phyloP scores from a whole-genome alignment of 2,113 vertebrate genomes.

The Lonchura striata region DNA sequence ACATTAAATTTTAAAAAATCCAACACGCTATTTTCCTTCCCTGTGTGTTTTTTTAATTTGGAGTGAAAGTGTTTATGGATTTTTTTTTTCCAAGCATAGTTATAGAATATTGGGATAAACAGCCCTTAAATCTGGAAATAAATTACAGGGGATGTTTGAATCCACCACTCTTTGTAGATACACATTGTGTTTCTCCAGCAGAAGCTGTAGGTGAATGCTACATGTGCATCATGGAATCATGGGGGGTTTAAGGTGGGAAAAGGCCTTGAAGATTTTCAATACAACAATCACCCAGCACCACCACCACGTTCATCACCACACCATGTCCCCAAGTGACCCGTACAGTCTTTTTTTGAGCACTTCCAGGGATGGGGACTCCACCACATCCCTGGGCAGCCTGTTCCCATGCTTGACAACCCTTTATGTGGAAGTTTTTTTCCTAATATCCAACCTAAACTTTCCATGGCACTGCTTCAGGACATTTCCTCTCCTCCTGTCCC shows the following conservation, averaged over 20 bases:
- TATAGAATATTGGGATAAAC: background rate
- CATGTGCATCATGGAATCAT: background rate
- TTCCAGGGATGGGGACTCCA: background rate
- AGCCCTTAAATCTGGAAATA: background rate
- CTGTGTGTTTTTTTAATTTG: background rate
- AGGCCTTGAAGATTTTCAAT: background rate
- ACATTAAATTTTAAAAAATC: background rate
- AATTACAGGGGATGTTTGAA: background rate
- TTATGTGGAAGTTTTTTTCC: background rate
- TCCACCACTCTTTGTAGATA: background rate
- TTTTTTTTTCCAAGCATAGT: background rate
- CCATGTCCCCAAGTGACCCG: background rate
- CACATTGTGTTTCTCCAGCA: background rate
- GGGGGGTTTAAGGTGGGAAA: background rate
- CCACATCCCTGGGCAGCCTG: background rate
- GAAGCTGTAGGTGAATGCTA: background rate
- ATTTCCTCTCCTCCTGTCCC: fast-evolving
- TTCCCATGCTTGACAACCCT: background rate
- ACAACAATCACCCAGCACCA: background rate
- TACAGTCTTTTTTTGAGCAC: background rate
- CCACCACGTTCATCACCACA: background rate
- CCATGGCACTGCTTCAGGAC: background rate
- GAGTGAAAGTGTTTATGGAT: background rate
- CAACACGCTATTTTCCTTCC: fast-evolving
- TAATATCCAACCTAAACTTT: background rate